Percentiles rank a stretch among this genome's conserved stretches.
phyloP scores from a whole-genome alignment of 2,888 invertebrate species.

The Cryptocephalus primarius region DNA sequence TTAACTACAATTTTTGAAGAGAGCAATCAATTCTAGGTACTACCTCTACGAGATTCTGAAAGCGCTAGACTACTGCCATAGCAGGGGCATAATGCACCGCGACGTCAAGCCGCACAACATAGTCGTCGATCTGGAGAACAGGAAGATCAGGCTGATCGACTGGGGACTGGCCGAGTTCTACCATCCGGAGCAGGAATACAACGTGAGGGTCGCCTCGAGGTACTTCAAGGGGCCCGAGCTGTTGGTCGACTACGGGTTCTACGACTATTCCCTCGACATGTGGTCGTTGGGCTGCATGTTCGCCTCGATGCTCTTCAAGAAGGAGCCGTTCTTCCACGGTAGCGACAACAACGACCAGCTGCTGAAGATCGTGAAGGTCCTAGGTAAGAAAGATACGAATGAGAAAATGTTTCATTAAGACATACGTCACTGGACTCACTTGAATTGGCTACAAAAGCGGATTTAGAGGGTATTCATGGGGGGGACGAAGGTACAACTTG shows the following conservation, averaged over 20 bases:
- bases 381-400: conserved; percentile 14
- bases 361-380: conserved; percentile 31
- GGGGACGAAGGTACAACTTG: no score
- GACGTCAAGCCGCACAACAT: conserved; percentile 37
- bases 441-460: no score
- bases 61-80: conserved; percentile 35
- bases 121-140: conserved; percentile 29
- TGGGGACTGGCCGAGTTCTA: conserved; percentile 37
- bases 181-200: conserved; percentile 34
- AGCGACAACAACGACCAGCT: conserved; percentile 34
- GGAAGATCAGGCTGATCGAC: conserved; percentile 31
- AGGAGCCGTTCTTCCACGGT: conserved; percentile 35
- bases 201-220: conserved; percentile 34
- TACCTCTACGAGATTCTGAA: conserved; percentile 39
- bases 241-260: conserved; percentile 33
- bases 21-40: conserved; percentile 17
- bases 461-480: no score
- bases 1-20: neutral
- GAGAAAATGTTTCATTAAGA: no score
- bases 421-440: no score
- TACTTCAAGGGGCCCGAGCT: conserved; percentile 36
- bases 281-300: conserved; percentile 37
- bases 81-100: conserved; percentile 35
- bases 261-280: conserved; percentile 36
- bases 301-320: conserved; percentile 35